Percentiles rank a stretch among this genome's conserved stretches.
These are phyloP conservation scores for Scaeva pyrastri DNA, from an alignment of 2,888 invertebrate genomes.

Conservation along the genomic window DNA sequence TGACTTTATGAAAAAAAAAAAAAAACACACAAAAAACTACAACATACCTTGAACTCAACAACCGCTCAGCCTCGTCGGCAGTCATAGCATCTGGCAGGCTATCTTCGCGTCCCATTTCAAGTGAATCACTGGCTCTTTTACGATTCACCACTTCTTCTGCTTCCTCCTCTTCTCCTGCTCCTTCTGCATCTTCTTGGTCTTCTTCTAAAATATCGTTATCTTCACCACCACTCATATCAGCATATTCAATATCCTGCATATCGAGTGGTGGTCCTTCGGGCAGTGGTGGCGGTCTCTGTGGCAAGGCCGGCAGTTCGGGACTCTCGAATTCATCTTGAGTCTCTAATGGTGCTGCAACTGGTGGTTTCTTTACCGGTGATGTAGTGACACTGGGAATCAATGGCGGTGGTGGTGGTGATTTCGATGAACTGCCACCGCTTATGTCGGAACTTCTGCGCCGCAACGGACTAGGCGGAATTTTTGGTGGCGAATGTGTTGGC, in stretches of 20 bases:
- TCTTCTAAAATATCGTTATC: slow-evolving; percentile 83
- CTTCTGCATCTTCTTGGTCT: slow-evolving; percentile 78
- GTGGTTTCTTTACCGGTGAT: slow-evolving; percentile 78
- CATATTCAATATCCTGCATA: slow-evolving; percentile 86
- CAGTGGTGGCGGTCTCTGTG: slow-evolving; percentile 79
- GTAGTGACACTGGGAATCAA: slow-evolving; percentile 73
- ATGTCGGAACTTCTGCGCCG: slow-evolving; percentile 70
- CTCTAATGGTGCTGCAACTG: slow-evolving; percentile 81
- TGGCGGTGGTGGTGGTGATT: slow-evolving; percentile 80
- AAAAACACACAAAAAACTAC: slow-evolving; percentile 19
- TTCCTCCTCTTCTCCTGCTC: slow-evolving; percentile 80
- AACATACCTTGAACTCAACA: slow-evolving; percentile 92
- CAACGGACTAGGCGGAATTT: slow-evolving; percentile 71
- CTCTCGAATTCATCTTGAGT: slow-evolving; percentile 81
- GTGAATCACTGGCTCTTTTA: slow-evolving; percentile 57
- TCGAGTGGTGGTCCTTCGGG: slow-evolving; percentile 85
- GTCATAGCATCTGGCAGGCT: slow-evolving; percentile 88
- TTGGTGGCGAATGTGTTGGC: slow-evolving; percentile 77
- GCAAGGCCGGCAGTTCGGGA: slow-evolving; percentile 79
- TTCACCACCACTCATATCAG: slow-evolving; percentile 85
- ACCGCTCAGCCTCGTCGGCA: slow-evolving; percentile 93
- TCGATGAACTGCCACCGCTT: slow-evolving; percentile 73
- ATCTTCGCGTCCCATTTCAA: slow-evolving; percentile 79
- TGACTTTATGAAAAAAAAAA: neutral
- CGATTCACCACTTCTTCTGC: slow-evolving; percentile 24